Percentiles rank a stretch among this genome's conserved stretches.
phyloP scores from a whole-genome alignment of 1,140 invertebrate species.

The Heliconius congener region DNA sequence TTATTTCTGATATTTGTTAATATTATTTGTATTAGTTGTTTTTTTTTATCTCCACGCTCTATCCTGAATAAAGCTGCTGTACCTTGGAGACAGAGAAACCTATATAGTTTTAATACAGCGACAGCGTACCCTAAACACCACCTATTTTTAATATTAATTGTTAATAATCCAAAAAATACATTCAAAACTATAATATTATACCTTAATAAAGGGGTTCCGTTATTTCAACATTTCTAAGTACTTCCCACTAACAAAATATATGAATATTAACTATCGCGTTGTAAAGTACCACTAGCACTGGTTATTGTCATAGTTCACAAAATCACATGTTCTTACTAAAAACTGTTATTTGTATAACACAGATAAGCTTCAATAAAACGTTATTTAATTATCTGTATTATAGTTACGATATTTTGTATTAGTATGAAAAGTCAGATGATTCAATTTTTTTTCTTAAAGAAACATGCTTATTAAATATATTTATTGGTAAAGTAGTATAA shows the following conservation, averaged over 20 bases:
- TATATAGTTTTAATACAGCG: no score
- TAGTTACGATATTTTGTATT: neutral
- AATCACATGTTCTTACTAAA: constrained; percentile 14
- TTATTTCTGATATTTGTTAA: no score
- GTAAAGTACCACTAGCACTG: neutral
- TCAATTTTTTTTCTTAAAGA: no score
- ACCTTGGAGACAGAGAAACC: no score
- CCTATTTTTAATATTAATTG: no score
- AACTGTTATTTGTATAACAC: neutral
- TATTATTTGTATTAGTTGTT: no score
- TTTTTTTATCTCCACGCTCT: no score
- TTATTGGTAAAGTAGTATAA: no score
- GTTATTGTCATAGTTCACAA: constrained; percentile 10
- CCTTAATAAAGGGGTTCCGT: neutral
- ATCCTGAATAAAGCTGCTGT: no score
- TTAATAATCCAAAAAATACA: neutral
- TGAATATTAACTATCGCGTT: neutral
- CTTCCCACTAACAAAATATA: neutral
- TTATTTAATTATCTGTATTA: neutral
- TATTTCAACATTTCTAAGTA: neutral
- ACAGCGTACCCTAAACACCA: no score
- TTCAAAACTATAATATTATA: neutral
- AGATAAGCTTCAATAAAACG: neutral
- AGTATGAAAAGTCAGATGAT: no score
- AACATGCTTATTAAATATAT: no score